Conservation (phyloP, 2,797 vertebrate genomes). For the Gorsachius magnificus region DNA sequence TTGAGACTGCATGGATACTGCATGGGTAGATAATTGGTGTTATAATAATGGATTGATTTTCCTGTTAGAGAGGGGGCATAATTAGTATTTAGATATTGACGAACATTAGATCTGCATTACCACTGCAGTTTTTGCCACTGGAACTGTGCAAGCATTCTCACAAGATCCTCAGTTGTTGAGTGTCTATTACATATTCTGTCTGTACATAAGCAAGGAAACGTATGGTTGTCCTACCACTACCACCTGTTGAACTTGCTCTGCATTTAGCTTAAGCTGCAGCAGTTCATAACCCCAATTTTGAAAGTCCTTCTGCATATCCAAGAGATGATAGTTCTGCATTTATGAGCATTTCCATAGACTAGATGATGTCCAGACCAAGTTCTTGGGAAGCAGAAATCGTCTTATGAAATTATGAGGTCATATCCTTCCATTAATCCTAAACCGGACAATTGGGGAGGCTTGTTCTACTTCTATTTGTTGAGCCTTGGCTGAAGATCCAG, state of each 20-base stretch:
- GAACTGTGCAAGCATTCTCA: background rate
- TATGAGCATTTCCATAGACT: background rate
- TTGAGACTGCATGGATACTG: background rate
- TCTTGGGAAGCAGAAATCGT: background rate
- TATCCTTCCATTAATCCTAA: background rate
- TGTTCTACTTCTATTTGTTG: background rate
- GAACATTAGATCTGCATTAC: background rate
- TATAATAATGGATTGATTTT: background rate
- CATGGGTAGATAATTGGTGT: background rate
- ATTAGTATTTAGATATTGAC: background rate
- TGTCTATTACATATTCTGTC: background rate
- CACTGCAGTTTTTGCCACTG: background rate
- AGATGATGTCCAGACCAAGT: background rate
- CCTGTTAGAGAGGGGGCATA: background rate
- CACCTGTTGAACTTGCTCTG: background rate
- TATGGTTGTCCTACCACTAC: background rate
- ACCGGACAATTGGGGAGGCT: background rate
- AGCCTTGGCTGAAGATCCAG: background rate
- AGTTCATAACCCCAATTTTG: background rate
- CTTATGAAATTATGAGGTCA: background rate
- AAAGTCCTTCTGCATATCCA: background rate
- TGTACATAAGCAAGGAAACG: background rate
- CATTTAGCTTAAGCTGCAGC: background rate
- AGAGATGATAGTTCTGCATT: background rate
- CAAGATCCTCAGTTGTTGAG: background rate